Base-by-base conservation (phyloP, 1,140 invertebrate species). In the Eumeta japonica region DNA sequence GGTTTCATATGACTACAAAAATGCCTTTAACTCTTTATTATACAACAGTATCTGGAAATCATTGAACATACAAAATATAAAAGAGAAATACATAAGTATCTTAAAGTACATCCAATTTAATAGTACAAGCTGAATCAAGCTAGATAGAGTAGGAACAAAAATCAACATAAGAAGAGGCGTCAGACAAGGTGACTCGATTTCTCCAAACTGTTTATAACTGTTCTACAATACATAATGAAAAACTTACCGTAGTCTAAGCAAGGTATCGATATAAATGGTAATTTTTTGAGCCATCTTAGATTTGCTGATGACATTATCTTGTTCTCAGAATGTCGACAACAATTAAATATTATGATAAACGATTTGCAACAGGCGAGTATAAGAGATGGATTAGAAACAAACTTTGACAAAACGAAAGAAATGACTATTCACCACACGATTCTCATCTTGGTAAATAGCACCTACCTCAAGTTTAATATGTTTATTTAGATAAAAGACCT, bases 121-220 rank as follows among this genome's bases (percentile, higher is more conserved):
- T 13, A 43, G 47, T 30, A 47, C 39, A 39, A 53, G 45, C 32
- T n/a, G n/a, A n/a, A n/a, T n/a, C n/a, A n/a, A n/a, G n/a, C n/a
- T n/a, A n/a, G n/a, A n/a, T n/a, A n/a, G 34, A 45, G 5, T 33
- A n/a, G 41, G 46, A 0, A 2, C 4, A 31, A 16, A 9, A 28
- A 41, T 49, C 11, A 16, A 37, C 14, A 48, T 48, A 34, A 34
- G 35, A 1, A 49, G 37, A 45, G 43, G 47, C 12, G n/a, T n/a
- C n/a, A n/a, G n/a, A n/a, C n/a, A n/a, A n/a, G n/a, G n/a, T n/a
- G n/a, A n/a, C n/a, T n/a, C 47, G 10, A 35, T 43, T 13, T 52
- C 43, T 11, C 38, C 39, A 50, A 45, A 40, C 9, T 46, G 10
- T 46, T 50, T 16, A 43, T 50, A 41, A 32, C 38, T 10, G 38